phyloP scores from a whole-genome alignment of 2,113 vertebrate species.

The Hassar affinis region DNA sequence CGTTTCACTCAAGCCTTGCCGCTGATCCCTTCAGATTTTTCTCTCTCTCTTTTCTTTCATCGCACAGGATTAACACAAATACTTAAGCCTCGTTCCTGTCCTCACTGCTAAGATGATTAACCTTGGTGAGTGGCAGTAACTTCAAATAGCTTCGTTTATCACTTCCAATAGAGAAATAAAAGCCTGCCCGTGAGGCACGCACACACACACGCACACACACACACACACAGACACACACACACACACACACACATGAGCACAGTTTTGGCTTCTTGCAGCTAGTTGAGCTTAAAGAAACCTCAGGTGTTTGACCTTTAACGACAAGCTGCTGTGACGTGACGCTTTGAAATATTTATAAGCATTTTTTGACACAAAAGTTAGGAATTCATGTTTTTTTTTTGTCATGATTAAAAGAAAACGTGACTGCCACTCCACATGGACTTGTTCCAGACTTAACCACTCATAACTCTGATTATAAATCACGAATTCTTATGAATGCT shows the following conservation, averaged over 20 bases:
- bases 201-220: not conserved
- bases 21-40: not conserved
- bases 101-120: slow-evolving; percentile 38
- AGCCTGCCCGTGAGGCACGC: slow-evolving; percentile 13
- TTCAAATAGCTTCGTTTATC: slow-evolving; percentile 34
- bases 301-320: slow-evolving; percentile 9
- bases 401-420: not conserved
- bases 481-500: not conserved
- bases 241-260: too few relatives aligned
- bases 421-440: not conserved
- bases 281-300: slow-evolving; percentile 10
- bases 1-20: not conserved
- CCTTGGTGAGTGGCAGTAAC: slow-evolving; percentile 27
- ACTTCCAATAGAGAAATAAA: slow-evolving; percentile 33
- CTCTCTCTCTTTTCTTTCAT: not conserved
- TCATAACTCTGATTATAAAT: not conserved
- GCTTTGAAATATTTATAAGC: not conserved
- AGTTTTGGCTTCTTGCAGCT: not conserved
- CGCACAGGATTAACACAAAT: slow-evolving; percentile 27
- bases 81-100: slow-evolving; percentile 20
- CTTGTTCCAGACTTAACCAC: not conserved
- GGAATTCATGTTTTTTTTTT: too few relatives aligned
- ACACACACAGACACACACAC: not conserved
- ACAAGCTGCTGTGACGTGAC: not conserved
- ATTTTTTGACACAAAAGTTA: not conserved